Percentiles rank a stretch among this genome's conserved stretches.
Conservation (phyloP, 2,113 vertebrate species). For the Cranoglanis bouderius region DNA sequence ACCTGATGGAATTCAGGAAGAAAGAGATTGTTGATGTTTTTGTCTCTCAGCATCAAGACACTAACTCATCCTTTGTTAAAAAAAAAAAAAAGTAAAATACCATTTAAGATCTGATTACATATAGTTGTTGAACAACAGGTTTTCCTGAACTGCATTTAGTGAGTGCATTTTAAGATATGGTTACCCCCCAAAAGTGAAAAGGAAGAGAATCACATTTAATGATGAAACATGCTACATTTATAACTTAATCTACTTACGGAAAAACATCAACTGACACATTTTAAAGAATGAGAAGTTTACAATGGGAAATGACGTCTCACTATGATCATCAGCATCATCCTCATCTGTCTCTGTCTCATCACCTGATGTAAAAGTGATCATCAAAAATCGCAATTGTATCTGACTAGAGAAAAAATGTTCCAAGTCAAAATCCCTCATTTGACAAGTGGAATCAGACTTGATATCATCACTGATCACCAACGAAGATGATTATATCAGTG, state of each 20-base stretch:
- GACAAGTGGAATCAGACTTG: background rate
- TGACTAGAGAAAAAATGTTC: background rate
- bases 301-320: no score
- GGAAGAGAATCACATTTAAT: no score
- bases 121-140: background rate
- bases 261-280: background rate
- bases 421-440: background rate
- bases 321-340: no score
- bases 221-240: no score
- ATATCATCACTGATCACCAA: background rate
- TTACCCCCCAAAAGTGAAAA: no score
- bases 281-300: background rate
- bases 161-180: no score
- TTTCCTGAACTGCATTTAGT: no score
- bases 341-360: no score
- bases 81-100: background rate
- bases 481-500: background rate
- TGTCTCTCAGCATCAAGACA: background rate
- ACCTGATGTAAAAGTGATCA: background rate
- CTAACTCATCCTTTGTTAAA: background rate
- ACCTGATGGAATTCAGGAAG: conserved; percentile 8
- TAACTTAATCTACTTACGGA: background rate
- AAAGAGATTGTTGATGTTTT: background rate
- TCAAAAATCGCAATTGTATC: background rate
- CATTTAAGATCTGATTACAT: no score